These are phyloP conservation scores for Panagrolaimus sp. DNA, from an alignment of 1,140 invertebrate species.

Conservation along the genomic window DNA sequence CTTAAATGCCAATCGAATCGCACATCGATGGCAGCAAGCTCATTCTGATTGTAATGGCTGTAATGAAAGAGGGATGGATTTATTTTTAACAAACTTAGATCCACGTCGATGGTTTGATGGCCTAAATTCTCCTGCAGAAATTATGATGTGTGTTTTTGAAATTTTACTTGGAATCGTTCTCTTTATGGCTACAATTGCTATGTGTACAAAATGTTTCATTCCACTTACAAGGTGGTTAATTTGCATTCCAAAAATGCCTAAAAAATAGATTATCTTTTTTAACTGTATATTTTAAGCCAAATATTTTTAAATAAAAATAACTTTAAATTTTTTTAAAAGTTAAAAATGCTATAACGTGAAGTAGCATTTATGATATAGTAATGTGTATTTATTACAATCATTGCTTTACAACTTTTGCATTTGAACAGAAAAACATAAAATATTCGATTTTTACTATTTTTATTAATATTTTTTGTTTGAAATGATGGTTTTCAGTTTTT, in stretches of 20 bases:
- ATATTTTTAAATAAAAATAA: no score
- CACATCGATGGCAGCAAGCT: conserved; percentile 32
- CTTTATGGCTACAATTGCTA: conserved; percentile 27
- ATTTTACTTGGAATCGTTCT: conserved; percentile 29
- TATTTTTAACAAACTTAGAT: conserved; percentile 30
- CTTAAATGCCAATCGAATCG: conserved; percentile 23
- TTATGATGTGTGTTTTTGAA: conserved; percentile 37
- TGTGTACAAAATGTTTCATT: conserved; percentile 46
- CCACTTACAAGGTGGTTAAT: conserved; percentile 31
- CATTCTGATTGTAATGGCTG: conserved; percentile 34
- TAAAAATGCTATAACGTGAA: no score
- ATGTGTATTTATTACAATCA: no score
- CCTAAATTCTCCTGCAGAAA: conserved; percentile 40
- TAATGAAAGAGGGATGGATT: conserved; percentile 33
- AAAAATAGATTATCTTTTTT: conserved; percentile 16
- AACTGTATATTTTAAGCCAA: no score
- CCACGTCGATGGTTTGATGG: conserved; percentile 42
- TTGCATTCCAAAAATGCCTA: conserved; percentile 33
- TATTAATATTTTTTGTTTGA: no score
- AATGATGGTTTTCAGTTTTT: no score
- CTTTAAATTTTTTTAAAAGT: no score
- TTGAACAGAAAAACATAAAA: no score
- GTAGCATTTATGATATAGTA: no score
- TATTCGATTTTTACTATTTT: no score
- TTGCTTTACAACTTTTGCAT: no score